Evolutionary conservation across 1,140 invertebrate species (phyloP).

Genomic region (Papilio dardanus): DNA sequence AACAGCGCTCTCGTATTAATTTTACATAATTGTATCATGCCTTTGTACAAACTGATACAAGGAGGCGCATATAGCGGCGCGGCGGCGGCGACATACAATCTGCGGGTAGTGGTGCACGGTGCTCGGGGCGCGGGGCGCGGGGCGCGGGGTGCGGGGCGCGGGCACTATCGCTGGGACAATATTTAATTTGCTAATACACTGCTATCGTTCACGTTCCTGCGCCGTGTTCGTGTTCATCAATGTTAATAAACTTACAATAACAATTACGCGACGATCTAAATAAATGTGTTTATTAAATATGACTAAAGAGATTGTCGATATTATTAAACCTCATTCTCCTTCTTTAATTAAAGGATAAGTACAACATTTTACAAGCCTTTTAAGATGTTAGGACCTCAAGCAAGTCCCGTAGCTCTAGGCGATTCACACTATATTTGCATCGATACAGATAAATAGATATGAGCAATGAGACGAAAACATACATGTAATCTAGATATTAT

Average conservation of each 20-base stretch:
- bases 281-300: not conserved
- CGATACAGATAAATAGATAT: not conserved
- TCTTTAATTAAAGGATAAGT: no score
- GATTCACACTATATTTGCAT: not conserved
- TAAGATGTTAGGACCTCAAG: no score
- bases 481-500: not conserved
- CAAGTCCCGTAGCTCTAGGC: not conserved
- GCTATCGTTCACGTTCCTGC: conserved; percentile 3
- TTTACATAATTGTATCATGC: not conserved
- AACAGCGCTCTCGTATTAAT: no score
- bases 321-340: not conserved
- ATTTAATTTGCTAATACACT: conserved; percentile 10
- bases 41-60: not conserved
- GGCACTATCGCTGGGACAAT: not conserved
- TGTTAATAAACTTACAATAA: not conserved
- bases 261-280: not conserved
- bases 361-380: no score
- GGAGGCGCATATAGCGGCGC: not conserved
- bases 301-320: not conserved
- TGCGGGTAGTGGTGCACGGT: not conserved
- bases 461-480: not conserved
- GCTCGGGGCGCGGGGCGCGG: not conserved
- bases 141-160: not conserved
- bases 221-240: not conserved
- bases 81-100: not conserved